Conservation (phyloP, 1,140 invertebrate genomes). For the Sitobion miscanthi region DNA sequence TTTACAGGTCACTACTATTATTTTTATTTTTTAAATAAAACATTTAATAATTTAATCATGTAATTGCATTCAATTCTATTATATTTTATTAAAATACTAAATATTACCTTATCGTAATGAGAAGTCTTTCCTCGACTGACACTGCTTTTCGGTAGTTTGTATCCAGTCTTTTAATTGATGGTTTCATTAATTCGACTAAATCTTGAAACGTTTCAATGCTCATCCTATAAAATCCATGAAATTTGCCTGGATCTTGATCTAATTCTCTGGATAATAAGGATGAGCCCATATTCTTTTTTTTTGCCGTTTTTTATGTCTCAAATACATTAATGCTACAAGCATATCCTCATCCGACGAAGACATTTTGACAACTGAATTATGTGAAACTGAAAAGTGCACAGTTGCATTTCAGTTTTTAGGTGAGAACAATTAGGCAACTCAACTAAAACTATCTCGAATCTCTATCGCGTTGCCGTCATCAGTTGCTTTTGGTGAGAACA, state of each 20-base stretch:
- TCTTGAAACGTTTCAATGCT: constrained; percentile 9
- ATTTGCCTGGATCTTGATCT: neutral
- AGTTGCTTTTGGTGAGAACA: constrained; percentile 35
- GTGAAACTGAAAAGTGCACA: neutral
- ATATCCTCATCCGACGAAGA: neutral
- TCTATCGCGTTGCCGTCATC: neutral
- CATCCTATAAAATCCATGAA: neutral
- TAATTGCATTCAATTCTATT: neutral
- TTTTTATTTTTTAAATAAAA: neutral
- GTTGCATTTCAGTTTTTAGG: neutral
- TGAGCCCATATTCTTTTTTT: neutral
- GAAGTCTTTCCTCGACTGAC: constrained; percentile 6
- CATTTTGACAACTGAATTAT: too few species aligned
- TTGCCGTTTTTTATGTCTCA: neutral
- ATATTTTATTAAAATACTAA: neutral
- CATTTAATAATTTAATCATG: neutral
- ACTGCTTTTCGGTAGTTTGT: constrained; percentile 9
- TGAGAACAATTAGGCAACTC: neutral
- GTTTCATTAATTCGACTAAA: constrained; percentile 17
- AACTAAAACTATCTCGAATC: neutral
- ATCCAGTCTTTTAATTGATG: neutral
- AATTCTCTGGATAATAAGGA: constrained; percentile 25
- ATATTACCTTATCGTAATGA: constrained; percentile 32
- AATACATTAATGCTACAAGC: constrained; percentile 17
- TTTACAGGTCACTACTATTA: neutral